Evolutionary conservation across 2,113 vertebrate genomes (phyloP).

Genomic region (Epinephelus moara): DNA sequence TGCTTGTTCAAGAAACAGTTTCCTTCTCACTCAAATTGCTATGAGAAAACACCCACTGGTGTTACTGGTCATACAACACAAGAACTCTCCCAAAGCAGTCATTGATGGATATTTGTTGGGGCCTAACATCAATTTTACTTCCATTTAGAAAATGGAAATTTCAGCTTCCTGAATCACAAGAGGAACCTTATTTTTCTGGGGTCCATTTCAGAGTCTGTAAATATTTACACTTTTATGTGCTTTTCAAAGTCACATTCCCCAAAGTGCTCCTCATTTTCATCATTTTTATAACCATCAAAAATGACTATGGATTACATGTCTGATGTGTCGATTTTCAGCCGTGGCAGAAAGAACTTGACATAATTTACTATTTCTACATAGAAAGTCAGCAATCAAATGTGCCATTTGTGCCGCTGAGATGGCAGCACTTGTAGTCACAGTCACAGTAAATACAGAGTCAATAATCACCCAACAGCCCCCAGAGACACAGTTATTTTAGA

Average conservation of each 20-base stretch:
- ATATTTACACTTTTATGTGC: not conserved
- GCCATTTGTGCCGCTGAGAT: constrained; percentile 11
- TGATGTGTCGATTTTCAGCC: constrained; percentile 30
- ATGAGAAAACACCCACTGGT: too few species aligned
- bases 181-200: not conserved
- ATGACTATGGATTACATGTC: constrained; percentile 26
- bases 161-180: not conserved
- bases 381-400: constrained; percentile 23
- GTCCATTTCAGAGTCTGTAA: not conserved
- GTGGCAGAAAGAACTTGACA: constrained; percentile 4
- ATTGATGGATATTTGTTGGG: too few species aligned
- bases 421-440: constrained; percentile 33
- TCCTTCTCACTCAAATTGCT: too few species aligned
- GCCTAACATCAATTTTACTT: too few species aligned
- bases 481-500: constrained; percentile 31
- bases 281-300: not conserved
- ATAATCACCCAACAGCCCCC: constrained; percentile 24
- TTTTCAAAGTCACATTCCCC: not conserved
- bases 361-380: not conserved
- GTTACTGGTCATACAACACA: too few species aligned
- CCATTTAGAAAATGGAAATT: too few species aligned
- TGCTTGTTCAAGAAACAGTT: too few species aligned
- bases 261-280: not conserved
- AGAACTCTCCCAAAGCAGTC: too few species aligned
- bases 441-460: constrained; percentile 38